These are phyloP conservation scores for Hoplodrina blanda DNA, from an alignment of 2,888 invertebrate species.

Conservation along the genomic window DNA sequence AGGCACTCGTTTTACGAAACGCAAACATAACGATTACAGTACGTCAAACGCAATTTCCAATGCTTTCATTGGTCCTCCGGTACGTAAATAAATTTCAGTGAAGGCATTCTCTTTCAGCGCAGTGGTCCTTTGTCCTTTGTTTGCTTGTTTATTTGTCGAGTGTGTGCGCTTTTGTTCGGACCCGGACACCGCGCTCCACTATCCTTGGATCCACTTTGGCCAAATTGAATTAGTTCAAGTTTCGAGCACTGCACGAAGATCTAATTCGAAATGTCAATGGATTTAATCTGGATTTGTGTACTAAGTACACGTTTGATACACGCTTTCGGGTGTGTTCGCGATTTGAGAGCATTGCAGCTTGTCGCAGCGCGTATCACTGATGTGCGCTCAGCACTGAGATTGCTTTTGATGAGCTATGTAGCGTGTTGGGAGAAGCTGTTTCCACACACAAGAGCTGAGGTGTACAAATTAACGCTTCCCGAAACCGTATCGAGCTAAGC, in stretches of 20 bases:
- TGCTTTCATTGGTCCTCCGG: conserved; percentile 67
- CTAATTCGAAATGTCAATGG: conserved; percentile 85
- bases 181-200: conserved; percentile 66
- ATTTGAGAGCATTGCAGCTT: conserved; percentile 28
- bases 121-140: conserved; percentile 75
- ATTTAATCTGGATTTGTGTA: conserved; percentile 84
- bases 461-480: conserved; percentile 18
- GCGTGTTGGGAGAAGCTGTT: neutral
- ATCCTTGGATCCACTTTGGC: conserved; percentile 76
- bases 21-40: conserved; percentile 66
- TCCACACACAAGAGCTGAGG: neutral
- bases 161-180: conserved; percentile 79
- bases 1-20: conserved; percentile 55
- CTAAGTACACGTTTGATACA: conserved; percentile 58
- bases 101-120: conserved; percentile 70
- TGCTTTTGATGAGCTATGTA: conserved; percentile 20
- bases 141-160: conserved; percentile 69
- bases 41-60: conserved; percentile 69
- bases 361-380: conserved; percentile 21
- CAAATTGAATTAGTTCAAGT: conserved; percentile 82
- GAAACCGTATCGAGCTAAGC: neutral
- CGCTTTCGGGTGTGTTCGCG: conserved; percentile 32
- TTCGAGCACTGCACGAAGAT: conserved; percentile 72
- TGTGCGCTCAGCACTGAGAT: neutral
- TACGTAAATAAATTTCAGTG: conserved; percentile 74